Base-by-base conservation (phyloP, 2,888 invertebrate genomes). In the Chrysolina oricalcia region DNA sequence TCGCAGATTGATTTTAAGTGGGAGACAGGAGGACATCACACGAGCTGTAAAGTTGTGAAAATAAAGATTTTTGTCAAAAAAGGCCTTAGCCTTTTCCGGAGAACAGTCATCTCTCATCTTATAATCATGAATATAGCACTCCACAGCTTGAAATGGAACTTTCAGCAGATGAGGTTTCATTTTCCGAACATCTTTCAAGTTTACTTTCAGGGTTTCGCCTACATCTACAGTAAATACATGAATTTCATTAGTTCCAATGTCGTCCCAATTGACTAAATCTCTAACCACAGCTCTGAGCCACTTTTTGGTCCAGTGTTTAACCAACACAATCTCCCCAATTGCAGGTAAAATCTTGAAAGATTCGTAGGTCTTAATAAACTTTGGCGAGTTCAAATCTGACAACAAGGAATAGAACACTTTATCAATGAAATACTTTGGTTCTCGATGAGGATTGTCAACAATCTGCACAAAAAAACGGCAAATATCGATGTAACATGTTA, bases 201-300 rank as follows among this genome's bases (percentile, higher is more conserved):
- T 63, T 23, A 81, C 76, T n/a, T 63, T 72, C 15, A 80, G 70
- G n/a, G 69, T 73, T 19, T 81, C 82, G 0, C 85, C 86, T 71
- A 83, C 82, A 79, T 86, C 86, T 6, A 85, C 79, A n/a, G 81
- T 75, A 59, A 81, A 85, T 3, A 85, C 78, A 80, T 85, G 43
- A 64, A 81, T 63, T 21, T 64, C 56, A 5, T 50, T 50, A 5
- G 59, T 50, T 68, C 75, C 75, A 11, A 68, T 73, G 15, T 72
- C 9, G 27, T 35, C 41, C 23, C 40, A 66, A 65, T 68, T 41
- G 19, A 76, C 70, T n/a, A 75, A 53, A 46, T 59, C 71, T 19
- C 77, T 69, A 10, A 85, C 81, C 9, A 78, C 75, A 1, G 75
- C 85, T 27, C 86, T 70, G 15, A 80, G 67, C 83, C 83, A 86